These are phyloP conservation scores for Pseudoips prasinana DNA, from an alignment of 2,888 invertebrate species.

Conservation along the genomic window DNA sequence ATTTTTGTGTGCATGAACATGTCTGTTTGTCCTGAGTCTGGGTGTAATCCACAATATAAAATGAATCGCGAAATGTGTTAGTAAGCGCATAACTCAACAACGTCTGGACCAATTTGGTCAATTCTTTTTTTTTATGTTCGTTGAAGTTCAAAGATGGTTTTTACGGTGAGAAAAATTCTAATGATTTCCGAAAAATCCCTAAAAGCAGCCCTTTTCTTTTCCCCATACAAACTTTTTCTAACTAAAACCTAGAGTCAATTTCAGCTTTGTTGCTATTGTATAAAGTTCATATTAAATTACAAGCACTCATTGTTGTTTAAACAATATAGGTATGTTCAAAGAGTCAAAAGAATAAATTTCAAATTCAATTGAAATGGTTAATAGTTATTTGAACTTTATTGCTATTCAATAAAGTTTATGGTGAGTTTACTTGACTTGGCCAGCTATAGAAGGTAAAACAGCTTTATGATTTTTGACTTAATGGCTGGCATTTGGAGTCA, in stretches of 20 bases:
- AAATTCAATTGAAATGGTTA: constrained; percentile 11
- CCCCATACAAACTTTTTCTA: constrained; percentile 18
- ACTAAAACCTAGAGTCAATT: constrained; percentile 14
- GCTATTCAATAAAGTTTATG: too few relatives aligned
- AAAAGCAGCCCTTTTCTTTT: constrained; percentile 17
- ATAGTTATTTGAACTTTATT: too few relatives aligned
- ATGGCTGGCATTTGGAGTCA: too few relatives aligned
- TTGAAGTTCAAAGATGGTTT: constrained; percentile 4
- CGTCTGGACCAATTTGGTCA: constrained; percentile 15
- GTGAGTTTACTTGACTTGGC: too few relatives aligned
- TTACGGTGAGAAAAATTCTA: constrained; percentile 15
- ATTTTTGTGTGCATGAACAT: too few relatives aligned
- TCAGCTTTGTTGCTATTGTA: constrained; percentile 14
- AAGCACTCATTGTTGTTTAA: constrained; percentile 25
- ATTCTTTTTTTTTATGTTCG: constrained; percentile 12
- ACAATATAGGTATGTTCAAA: constrained; percentile 21
- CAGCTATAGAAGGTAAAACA: too few relatives aligned
- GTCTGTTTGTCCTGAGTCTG: too few relatives aligned
- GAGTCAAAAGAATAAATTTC: constrained; percentile 9
- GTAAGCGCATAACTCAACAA: constrained; percentile 10
- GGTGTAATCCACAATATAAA: constrained; percentile 7
- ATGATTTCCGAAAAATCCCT: constrained; percentile 15
- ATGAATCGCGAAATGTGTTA: constrained; percentile 12
- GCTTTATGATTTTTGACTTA: too few relatives aligned
- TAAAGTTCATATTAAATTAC: constrained; percentile 24